Conservation (phyloP, 2,797 vertebrate genomes). For the Martes flavigula region DNA sequence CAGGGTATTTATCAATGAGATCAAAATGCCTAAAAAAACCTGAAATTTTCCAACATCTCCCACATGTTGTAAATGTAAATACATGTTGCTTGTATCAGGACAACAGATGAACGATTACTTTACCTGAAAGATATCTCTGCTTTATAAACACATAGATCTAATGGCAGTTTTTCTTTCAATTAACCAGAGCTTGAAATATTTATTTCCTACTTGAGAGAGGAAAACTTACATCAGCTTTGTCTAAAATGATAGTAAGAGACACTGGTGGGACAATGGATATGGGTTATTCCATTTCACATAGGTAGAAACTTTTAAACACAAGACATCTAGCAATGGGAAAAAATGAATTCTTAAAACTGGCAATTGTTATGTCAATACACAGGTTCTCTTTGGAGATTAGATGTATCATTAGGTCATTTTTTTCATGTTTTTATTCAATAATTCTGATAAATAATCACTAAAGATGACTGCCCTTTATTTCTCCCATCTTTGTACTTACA, state of each 20-base stretch:
- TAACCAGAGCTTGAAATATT: neutral
- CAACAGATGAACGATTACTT: neutral
- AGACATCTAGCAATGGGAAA: neutral
- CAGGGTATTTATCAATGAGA: slow-evolving; percentile 79
- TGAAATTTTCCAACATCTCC: slow-evolving; percentile 87
- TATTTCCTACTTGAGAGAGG: neutral
- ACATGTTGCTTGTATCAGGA: slow-evolving; percentile 68
- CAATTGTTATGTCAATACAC: neutral
- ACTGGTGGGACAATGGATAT: neutral
- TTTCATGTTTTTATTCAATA: neutral
- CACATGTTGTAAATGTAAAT: slow-evolving; percentile 85
- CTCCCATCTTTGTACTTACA: neutral
- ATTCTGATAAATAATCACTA: neutral
- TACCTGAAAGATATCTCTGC: neutral
- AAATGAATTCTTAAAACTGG: neutral
- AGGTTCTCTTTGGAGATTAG: neutral
- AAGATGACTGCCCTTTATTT: neutral
- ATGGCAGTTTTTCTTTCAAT: neutral
- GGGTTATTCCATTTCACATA: neutral
- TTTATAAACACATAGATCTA: neutral
- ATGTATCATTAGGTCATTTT: neutral
- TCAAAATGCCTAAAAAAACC: slow-evolving; percentile 82
- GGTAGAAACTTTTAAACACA: neutral
- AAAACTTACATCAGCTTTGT: neutral
- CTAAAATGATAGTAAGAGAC: neutral